Evolutionary conservation across 1,140 invertebrate species (phyloP), one percentile per base, ranked within the genome.

Genomic region (Leptoteleia sp.): DNA sequence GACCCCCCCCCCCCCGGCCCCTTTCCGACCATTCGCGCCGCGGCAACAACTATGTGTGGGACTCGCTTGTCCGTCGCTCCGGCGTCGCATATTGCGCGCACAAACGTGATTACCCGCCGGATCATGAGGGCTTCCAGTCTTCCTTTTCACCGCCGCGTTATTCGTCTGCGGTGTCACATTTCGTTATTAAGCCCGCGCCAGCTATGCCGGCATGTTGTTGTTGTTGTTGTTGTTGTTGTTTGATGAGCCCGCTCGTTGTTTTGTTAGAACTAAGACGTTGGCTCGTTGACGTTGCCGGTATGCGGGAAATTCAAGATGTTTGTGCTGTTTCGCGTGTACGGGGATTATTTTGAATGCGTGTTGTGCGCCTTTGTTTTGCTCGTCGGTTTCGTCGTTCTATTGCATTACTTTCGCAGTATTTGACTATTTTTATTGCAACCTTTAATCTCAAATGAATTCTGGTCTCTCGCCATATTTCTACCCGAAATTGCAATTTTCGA

Each of bases 11-110:
- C n/a, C n/a, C n/a, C n/a, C n/a, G n/a, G n/a, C n/a, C n/a, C n/a
- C n/a, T 19, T 61, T 57, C 42, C 33, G 42, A 11, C 31, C 35
- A 37, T 43, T n/a, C 42, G 47, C 38, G 22, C 17, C 29, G 61
- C 52, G 37, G 38, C 31, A 59, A 75, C 61, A 67, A 67, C 61
- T 52, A 75, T 54, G 71, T 75, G 71, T 61, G 71, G n/a, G n/a
- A n/a, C n/a, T 27, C 42, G 70, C 31, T 27, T 47, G 64, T 33
- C 50, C 35, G 65, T 25, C 52, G 17, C n/a, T 61, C 5, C 31
- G 25, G 33, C 12, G 45, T 33, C n/a, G 45, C 27, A n/a, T 57
- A 9, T 27, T 22, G 16, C 25, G 1, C 16, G 40, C 52, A 13
- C 42, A 47, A 29, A 55, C 40, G 57, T 48, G 70, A 62, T 64